Evolutionary conservation across 2,113 vertebrate genomes (phyloP).

Genomic region (Phrynocephalus versicolor): DNA sequence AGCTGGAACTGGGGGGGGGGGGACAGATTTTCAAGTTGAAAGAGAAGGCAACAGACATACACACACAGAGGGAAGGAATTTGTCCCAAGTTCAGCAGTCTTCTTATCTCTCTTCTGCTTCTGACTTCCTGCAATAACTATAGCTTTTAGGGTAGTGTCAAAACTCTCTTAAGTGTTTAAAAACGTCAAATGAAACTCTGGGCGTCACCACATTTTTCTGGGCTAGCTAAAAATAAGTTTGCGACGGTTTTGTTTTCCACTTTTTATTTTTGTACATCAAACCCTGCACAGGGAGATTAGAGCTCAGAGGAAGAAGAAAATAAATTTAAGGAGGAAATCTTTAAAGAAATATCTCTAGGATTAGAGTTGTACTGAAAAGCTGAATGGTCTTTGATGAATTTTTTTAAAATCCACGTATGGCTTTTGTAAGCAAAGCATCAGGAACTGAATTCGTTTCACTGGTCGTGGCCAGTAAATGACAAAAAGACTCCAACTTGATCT

Average conservation of each 20-base stretch:
- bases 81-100: conserved; percentile 5
- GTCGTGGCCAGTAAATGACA: conserved; percentile 19
- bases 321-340: conserved; percentile 44
- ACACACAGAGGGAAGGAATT: conserved; percentile 2
- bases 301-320: conserved; percentile 55
- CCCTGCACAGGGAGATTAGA: conserved; percentile 68
- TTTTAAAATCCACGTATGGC: not conserved
- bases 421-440: not conserved
- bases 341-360: conserved; percentile 50
- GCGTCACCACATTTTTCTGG: not conserved
- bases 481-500: not conserved
- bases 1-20: not conserved
- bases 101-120: conserved; percentile 46
- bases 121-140: conserved; percentile 58
- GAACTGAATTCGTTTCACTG: conserved; percentile 1
- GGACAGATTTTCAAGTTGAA: conserved; percentile 9
- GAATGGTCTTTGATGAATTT: conserved; percentile 7
- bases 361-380: conserved; percentile 3
- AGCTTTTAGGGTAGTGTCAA: conserved; percentile 16
- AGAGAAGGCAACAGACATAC: not conserved
- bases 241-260: conserved; percentile 25
- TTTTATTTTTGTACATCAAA: conserved; percentile 28
- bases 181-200: conserved; percentile 36
- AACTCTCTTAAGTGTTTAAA: conserved; percentile 44
- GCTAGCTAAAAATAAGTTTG: conserved; percentile 55